Evolutionary conservation across 2,888 invertebrate species (phyloP), one percentile per base, ranked within the genome.

Genomic region (Loripinus fragilis): DNA sequence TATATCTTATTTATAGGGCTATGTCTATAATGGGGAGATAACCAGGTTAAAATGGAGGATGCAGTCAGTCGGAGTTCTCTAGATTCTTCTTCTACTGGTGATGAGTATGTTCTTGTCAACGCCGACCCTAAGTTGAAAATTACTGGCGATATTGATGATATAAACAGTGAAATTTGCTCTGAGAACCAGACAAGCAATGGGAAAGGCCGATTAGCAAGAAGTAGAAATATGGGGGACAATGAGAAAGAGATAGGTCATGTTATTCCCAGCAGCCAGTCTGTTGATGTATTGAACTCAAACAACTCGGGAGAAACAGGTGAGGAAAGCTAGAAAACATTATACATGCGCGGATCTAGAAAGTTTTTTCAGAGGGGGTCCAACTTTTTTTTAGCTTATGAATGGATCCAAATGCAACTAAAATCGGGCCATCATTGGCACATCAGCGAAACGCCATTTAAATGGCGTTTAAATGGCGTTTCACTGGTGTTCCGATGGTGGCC

Each of bases 101-200:
- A 96, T 86, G 96, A 96, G 92, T 96, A 95, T 93, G 96, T 96
- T 92, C 95, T 96, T 87, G 95, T 96, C 78, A 95, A 95, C 82
- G 95, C 95, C 86, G 94, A 92, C 83, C 96, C 96, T 35, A 95
- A 95, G 85, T 90, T 96, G 76, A 95, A 95, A 88, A 95, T 96
- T 86, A 95, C 95, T 67, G 95, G 96, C 60, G 95, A 95, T 92
- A 94, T 95, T 68, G 95, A 95, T 89, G 96, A 96, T 92, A 87
- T 91, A 42, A 87, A 89, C 74, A 87, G 86, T 69, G 91, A 90
- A 80, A 86, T 90, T 35, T 81, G 82, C 45, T 73, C 84, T 41
- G 83, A 87, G 64, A 74, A 84, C 66, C 70, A 74, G 60, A 38
- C 71, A 23, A 77, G 74, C 17, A 77, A 76, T 20, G 48, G 45